These are phyloP conservation scores for Parotia lawesii DNA, from an alignment of 2,113 vertebrate species.

Conservation along the genomic window DNA sequence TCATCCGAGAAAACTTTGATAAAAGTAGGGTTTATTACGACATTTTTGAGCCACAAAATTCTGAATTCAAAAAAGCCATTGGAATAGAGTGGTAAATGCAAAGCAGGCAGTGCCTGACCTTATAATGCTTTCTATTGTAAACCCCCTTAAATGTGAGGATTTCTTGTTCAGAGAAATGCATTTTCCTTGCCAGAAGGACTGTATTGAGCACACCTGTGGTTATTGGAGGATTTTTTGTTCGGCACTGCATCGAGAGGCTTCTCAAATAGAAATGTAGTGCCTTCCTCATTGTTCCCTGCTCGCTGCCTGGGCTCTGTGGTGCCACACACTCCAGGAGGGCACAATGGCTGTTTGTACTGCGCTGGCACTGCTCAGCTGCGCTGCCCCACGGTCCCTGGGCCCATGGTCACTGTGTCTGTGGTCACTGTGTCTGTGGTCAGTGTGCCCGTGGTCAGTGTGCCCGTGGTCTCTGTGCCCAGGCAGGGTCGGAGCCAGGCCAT, in stretches of 20 bases:
- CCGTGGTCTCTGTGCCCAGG: not conserved
- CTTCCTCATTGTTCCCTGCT: not conserved
- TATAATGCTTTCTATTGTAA: not conserved
- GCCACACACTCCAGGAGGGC: not conserved
- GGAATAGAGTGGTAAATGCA: constrained; percentile 35
- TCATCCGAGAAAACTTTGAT: constrained; percentile 77
- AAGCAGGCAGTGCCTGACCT: not conserved
- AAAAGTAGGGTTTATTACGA: constrained; percentile 86
- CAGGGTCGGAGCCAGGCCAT: rapidly evolving
- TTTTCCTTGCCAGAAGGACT: not conserved
- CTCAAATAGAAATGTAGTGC: not conserved
- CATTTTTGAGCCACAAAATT: constrained; percentile 79
- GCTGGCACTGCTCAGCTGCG: not conserved
- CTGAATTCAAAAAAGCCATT: constrained; percentile 74
- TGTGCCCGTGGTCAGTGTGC: not conserved
- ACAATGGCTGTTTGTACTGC: rapidly evolving
- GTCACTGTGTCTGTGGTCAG: not conserved
- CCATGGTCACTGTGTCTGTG: rapidly evolving
- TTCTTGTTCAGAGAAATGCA: not conserved
- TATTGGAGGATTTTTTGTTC: not conserved
- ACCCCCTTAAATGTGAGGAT: not conserved
- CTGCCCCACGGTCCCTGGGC: rapidly evolving
- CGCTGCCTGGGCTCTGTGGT: rapidly evolving
- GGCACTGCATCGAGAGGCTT: not conserved
- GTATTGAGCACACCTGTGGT: not conserved